Percentiles rank a stretch among this genome's conserved stretches.
Evolutionary conservation across 2,888 invertebrate genomes (phyloP).

Genomic region (Pilophorus perplexus): DNA sequence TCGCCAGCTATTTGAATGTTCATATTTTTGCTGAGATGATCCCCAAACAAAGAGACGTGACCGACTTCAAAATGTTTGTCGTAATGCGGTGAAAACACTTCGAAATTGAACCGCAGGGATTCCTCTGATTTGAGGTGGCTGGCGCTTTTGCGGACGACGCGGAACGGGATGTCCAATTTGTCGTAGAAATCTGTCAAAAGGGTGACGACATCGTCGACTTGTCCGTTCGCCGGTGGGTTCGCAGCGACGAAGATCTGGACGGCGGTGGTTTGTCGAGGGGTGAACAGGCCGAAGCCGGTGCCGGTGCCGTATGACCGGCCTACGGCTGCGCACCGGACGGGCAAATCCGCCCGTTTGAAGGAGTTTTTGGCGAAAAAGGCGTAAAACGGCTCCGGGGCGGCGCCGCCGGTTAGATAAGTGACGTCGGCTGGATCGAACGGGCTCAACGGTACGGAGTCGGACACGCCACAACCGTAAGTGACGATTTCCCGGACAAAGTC

Average conservation of each 20-base stretch:
- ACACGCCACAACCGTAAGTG: constrained; percentile 4
- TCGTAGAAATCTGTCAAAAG: constrained; percentile 11
- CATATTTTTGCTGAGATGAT: constrained; percentile 10
- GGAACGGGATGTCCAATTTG: background rate
- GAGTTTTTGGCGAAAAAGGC: constrained; percentile 6
- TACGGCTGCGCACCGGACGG: constrained; percentile 1
- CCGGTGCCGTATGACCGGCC: constrained; percentile 1
- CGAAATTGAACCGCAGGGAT: constrained; percentile 15
- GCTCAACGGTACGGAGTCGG: background rate
- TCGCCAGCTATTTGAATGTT: constrained; percentile 1
- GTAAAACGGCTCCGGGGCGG: constrained; percentile 1
- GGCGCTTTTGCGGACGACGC: constrained; percentile 16
- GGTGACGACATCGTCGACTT: background rate
- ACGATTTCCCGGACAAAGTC: constrained; percentile 15
- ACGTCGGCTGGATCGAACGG: constrained; percentile 11
- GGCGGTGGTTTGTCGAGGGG: constrained; percentile 23
- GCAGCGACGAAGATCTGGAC: background rate
- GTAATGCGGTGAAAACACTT: constrained; percentile 29
- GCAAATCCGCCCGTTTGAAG: background rate
- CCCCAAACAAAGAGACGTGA: constrained; percentile 10
- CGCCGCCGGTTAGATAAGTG: constrained; percentile 13
- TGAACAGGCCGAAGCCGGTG: background rate
- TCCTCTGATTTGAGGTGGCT: background rate
- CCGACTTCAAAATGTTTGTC: constrained; percentile 12
- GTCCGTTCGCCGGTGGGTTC: background rate